A percentile compares a stretch with the other conserved stretches of the same genome.
phyloP scores from a whole-genome alignment of 2,797 vertebrate species.

The Enteromius trimaculatus region DNA sequence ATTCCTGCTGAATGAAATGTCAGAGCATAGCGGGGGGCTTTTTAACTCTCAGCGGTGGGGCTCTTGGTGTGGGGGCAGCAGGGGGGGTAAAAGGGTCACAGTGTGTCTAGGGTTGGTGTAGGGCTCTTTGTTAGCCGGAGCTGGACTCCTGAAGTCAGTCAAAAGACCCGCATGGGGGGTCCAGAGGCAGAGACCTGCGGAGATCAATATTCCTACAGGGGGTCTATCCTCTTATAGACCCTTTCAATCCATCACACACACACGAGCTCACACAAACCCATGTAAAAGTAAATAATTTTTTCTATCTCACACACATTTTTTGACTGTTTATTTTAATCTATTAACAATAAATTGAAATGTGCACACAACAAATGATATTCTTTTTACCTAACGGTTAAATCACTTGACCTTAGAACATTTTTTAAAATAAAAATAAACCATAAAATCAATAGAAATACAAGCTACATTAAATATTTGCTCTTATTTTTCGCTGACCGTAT shows the following conservation, averaged over 20 bases:
- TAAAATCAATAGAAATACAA: neutral
- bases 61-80: conserved; percentile 36
- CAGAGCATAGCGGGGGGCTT: conserved; percentile 52
- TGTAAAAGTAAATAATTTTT: neutral
- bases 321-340: neutral
- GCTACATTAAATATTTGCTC: neutral
- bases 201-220: conserved; percentile 62
- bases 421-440: too few relatives aligned
- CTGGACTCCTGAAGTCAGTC: conserved; percentile 50
- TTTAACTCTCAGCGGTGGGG: conserved; percentile 56
- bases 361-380: neutral
- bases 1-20: conserved; percentile 63
- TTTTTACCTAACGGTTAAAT: neutral
- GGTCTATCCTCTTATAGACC: conserved; percentile 55
- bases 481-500: neutral
- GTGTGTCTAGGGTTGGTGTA: conserved; percentile 32
- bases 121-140: conserved; percentile 54
- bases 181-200: conserved; percentile 49
- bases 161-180: conserved; percentile 54
- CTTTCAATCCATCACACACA: conserved; percentile 35
- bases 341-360: neutral
- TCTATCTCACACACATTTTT: neutral
- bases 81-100: conserved; percentile 54
- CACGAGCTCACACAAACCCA: neutral
- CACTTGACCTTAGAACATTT: neutral